phyloP scores from a whole-genome alignment of 2,797 vertebrate genomes.

The Spinibarbus caldwelli region DNA sequence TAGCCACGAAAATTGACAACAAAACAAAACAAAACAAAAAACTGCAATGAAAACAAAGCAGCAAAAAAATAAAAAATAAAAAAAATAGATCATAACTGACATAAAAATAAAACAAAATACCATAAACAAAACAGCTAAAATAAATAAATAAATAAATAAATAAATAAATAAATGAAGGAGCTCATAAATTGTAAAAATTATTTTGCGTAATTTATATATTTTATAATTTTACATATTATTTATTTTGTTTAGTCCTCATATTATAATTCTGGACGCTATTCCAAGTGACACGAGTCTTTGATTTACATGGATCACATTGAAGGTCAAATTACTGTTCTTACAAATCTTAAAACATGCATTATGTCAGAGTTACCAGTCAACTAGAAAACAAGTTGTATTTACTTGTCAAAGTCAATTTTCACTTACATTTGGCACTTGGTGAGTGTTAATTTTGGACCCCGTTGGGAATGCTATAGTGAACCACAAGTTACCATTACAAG shows the following conservation, averaged over 20 bases:
- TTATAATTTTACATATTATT: not conserved
- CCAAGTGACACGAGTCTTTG: not conserved
- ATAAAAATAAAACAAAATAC: not conserved
- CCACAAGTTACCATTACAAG: constrained; percentile 15
- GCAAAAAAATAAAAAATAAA: too few relatives aligned
- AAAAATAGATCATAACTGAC: not conserved
- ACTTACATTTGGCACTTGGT: not conserved
- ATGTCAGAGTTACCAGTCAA: not conserved
- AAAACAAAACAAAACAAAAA: not conserved
- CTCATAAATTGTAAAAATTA: not conserved
- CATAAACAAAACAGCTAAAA: not conserved
- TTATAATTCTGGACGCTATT: not conserved
- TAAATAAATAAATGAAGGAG: not conserved
- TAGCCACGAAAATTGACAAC: not conserved
- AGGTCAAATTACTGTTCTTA: not conserved
- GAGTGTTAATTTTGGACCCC: not conserved
- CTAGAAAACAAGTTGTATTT: not conserved
- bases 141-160: not conserved
- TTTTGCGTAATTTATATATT: not conserved
- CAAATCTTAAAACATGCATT: not conserved
- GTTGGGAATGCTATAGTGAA: constrained; percentile 6
- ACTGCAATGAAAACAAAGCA: not conserved
- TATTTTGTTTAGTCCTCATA: not conserved
- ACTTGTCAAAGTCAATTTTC: not conserved
- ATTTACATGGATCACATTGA: not conserved